phyloP scores from a whole-genome alignment of 2,888 invertebrate species.

The Xestia xanthographa region DNA sequence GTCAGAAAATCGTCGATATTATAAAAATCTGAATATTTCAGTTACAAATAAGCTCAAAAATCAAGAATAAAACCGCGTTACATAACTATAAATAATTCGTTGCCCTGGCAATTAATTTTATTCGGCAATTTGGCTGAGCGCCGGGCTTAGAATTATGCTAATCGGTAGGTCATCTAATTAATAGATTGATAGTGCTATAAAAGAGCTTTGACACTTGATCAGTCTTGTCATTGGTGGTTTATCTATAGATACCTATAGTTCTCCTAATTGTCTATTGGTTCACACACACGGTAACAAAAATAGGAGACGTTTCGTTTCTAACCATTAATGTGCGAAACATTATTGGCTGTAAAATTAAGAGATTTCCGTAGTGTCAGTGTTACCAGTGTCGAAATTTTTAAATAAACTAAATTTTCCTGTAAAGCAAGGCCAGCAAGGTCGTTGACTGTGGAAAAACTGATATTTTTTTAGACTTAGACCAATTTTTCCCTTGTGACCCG shows the following conservation, averaged over 20 bases:
- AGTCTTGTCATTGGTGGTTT: slow-evolving; percentile 17
- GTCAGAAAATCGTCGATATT: not conserved
- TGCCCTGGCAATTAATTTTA: slow-evolving; percentile 69
- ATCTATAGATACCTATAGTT: slow-evolving; percentile 43
- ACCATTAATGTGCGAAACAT: not conserved
- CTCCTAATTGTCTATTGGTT: slow-evolving; percentile 34
- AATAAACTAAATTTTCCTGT: not conserved
- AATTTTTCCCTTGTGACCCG: not conserved
- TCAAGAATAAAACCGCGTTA: slow-evolving; percentile 54
- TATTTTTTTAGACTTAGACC: not conserved
- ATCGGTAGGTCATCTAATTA: slow-evolving; percentile 62
- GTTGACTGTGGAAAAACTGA: slow-evolving; percentile 9
- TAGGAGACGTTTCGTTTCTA: not conserved
- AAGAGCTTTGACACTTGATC: slow-evolving; percentile 56
- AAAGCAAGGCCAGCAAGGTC: slow-evolving; percentile 1
- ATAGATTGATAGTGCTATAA: slow-evolving; percentile 48
- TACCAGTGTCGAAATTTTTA: not conserved
- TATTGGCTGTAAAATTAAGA: slow-evolving; percentile 16
- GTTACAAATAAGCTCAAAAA: slow-evolving; percentile 8
- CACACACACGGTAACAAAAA: slow-evolving; percentile 30
- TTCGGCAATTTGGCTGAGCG: slow-evolving; percentile 70
- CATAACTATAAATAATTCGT: slow-evolving; percentile 66
- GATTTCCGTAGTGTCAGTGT: not conserved
- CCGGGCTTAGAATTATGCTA: slow-evolving; percentile 58
- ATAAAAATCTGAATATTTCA: not conserved